Base-by-base conservation (phyloP, 2,888 invertebrate species). In the Podabrus alpinus region DNA sequence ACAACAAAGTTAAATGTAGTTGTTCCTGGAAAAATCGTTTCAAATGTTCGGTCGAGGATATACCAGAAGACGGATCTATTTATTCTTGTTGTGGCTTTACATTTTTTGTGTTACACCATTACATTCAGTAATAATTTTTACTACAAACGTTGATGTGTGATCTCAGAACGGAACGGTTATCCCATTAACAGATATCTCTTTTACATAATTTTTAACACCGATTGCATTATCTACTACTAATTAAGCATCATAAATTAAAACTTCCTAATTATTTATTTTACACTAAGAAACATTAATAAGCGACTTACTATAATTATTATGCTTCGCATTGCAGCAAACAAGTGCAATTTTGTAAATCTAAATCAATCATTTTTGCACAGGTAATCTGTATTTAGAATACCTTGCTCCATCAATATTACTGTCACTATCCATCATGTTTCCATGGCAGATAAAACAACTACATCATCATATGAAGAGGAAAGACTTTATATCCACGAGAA, bases 301-400 rank as follows among this genome's bases (percentile, higher is more conserved):
- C 21, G 21, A 21, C 21, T 21, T 21, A 3, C 21, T 7, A 21
- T 1, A 21, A 3, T 21, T 29, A 3, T 7, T n/a, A 3, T 7
- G 7, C 45, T 45, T 45, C 24, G 2, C 5, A n/a, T n/a, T 45
- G n/a, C 7, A n/a, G 45, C 45, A 45, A 45, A n/a, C 45, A 45
- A 45, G n/a, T 45, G 16, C 19, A 64, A 11, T 64, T 64, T 64
- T 19, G 15, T 21, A 73, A 75, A 70, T 72, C 72, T 17, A 73
- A 75, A 75, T 75, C 72, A 59, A 75, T 75, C 75, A 75, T 72
- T 72, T 67, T 69, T 25, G 71, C 69, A 72, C 69, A 69, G 71
- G 66, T 66, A 69, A 45, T 72, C 59, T 70, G 69, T 70, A 60
- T 69, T 70, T 16, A 29, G 19, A 64, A 21, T 66, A 24, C 59